phyloP scores from a whole-genome alignment of 2,797 vertebrate species.

The Glossophaga mutica region DNA sequence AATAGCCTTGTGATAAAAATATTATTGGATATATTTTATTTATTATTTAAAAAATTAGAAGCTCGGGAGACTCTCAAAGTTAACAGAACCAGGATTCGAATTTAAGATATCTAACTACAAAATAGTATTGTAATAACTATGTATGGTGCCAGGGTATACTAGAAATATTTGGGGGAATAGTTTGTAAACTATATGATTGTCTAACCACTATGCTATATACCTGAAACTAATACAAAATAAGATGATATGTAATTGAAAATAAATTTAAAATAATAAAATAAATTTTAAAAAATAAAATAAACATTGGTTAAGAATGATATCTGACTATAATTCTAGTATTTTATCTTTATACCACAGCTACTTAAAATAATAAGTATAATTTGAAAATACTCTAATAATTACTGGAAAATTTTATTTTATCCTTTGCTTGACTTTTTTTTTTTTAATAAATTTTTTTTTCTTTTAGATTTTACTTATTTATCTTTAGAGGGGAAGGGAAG shows the following conservation, averaged over 20 bases:
- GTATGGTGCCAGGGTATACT: not conserved
- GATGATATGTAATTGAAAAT: not conserved
- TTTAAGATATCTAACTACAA: not conserved
- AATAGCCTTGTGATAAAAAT: constrained; percentile 41
- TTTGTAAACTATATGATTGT: not conserved
- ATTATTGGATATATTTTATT: constrained; percentile 32
- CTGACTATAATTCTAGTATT: not conserved
- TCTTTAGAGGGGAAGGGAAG: too few relatives aligned
- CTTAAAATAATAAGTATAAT: not conserved
- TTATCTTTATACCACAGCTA: not conserved
- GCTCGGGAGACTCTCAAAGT: not conserved
- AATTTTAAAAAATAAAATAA: not conserved
- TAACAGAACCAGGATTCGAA: not conserved
- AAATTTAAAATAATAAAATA: not conserved
- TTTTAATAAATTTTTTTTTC: too few relatives aligned
- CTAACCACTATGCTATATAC: not conserved
- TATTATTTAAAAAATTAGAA: constrained; percentile 28
- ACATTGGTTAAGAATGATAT: not conserved
- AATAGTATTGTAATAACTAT: not conserved
- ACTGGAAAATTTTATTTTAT: not conserved
- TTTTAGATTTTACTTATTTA: too few relatives aligned
- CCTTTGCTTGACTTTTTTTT: not conserved
- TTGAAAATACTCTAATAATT: not conserved
- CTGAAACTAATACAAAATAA: not conserved
- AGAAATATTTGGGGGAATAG: not conserved